Conservation (phyloP, 2,113 vertebrate species). For the Gallinago jamesoni region DNA sequence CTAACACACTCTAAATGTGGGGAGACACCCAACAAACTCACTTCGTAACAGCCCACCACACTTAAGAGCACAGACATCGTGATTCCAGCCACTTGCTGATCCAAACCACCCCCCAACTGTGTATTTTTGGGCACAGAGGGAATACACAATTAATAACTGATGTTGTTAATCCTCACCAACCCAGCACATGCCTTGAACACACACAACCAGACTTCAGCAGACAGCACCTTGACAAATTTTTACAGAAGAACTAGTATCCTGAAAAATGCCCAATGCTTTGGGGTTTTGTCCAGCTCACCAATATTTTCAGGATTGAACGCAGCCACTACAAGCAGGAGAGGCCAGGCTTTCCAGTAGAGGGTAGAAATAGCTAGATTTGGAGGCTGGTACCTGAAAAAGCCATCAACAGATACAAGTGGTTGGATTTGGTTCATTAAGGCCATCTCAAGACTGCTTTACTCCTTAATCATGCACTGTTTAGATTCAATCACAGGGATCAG, state of each 20-base stretch:
- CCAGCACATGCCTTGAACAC: not conserved
- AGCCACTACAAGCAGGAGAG: conserved; percentile 92
- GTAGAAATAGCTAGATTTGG: conserved; percentile 96
- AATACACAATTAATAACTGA: not conserved
- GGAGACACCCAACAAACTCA: not conserved
- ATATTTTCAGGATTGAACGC: conserved; percentile 98
- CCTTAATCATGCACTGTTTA: not conserved
- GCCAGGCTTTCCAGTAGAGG: conserved; percentile 98
- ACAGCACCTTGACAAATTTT: not conserved
- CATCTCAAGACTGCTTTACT: not conserved
- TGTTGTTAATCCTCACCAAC: not conserved
- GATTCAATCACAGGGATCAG: not conserved
- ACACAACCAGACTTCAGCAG: not conserved
- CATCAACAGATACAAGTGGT: not conserved
- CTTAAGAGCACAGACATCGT: not conserved
- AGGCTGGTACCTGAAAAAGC: conserved; percentile 87
- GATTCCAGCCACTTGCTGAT: not conserved
- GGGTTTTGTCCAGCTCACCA: conserved; percentile 71
- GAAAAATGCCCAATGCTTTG: not conserved
- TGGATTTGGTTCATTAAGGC: not conserved
- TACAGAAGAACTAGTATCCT: not conserved
- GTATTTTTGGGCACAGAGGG: not conserved
- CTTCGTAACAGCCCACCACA: not conserved
- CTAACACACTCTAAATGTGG: not conserved
- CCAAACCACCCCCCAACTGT: not conserved